Conservation (phyloP, 2,888 invertebrate genomes). For the Xestia rhomboidea region DNA sequence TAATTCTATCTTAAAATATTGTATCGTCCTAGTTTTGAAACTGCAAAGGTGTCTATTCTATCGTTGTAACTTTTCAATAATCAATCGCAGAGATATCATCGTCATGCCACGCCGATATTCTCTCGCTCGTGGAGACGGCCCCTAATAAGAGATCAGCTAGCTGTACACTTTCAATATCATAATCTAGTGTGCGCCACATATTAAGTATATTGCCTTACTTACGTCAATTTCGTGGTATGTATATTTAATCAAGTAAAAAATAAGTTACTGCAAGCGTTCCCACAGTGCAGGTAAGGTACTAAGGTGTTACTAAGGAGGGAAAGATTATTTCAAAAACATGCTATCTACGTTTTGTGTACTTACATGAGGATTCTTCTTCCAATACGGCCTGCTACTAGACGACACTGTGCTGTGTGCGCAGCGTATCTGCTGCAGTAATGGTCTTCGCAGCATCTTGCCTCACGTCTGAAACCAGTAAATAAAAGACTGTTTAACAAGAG, state of each 20-base stretch:
- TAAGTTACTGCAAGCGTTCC: background rate
- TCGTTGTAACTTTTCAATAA: background rate
- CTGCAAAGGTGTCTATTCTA: too few species aligned
- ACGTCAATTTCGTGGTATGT: background rate
- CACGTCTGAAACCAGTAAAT: conserved; percentile 58
- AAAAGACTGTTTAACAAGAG: background rate
- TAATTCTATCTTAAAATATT: too few species aligned
- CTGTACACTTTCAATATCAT: background rate
- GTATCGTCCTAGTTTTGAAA: too few species aligned
- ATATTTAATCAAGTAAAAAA: background rate
- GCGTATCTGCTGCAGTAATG: conserved; percentile 75
- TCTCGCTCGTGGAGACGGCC: too few species aligned
- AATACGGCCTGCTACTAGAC: conserved; percentile 74
- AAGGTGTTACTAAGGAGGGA: background rate
- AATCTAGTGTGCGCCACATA: background rate
- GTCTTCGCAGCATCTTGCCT: conserved; percentile 75
- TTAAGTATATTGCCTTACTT: background rate
- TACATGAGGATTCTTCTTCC: conserved; percentile 87
- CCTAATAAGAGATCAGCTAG: background rate
- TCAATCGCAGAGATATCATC: too few species aligned
- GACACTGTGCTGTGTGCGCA: conserved; percentile 74
- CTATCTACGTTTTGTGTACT: conserved; percentile 57
- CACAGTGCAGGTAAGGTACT: background rate
- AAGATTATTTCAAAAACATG: background rate
- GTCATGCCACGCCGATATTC: too few species aligned